These are phyloP conservation scores for Siniperca obscura DNA, from an alignment of 2,797 vertebrate species.

Conservation along the genomic window DNA sequence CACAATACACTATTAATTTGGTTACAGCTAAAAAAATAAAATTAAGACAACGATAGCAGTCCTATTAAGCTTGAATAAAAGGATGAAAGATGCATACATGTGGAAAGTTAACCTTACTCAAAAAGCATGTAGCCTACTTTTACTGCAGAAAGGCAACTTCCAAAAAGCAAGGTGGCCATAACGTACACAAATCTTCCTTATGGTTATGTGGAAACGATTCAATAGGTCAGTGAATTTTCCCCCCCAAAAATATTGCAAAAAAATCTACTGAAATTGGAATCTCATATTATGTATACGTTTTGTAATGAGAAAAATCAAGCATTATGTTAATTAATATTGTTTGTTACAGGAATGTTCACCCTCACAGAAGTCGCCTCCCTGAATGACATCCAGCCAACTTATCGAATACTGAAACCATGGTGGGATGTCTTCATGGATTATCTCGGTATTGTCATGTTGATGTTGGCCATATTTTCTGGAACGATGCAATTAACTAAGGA, in stretches of 20 bases:
- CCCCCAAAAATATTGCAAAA: neutral
- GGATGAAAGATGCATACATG: neutral
- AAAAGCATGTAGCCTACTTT: neutral
- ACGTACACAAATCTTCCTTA: neutral
- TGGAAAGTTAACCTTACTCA: neutral
- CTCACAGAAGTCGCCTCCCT: constrained; percentile 99
- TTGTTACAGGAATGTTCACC: constrained; percentile 97
- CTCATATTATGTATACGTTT: neutral
- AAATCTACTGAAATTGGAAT: neutral
- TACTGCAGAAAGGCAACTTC: neutral
- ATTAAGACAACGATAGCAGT: neutral
- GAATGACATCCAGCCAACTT: constrained; percentile 98
- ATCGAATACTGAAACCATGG: constrained; percentile 99
- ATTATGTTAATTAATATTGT: constrained; percentile 39
- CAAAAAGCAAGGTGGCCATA: neutral
- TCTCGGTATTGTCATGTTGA: constrained; percentile 97
- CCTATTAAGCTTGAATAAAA: neutral
- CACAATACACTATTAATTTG: constrained; percentile 9
- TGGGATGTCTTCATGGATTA: constrained; percentile 99
- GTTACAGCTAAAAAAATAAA: constrained; percentile 2
- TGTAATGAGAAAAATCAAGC: neutral
- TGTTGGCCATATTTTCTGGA: constrained; percentile 99
- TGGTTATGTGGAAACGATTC: neutral
- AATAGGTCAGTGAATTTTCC: neutral
- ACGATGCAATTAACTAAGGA: constrained; percentile 99